Base-by-base conservation (phyloP, 2,113 vertebrate genomes). In the Erythrocercus mccallii region DNA sequence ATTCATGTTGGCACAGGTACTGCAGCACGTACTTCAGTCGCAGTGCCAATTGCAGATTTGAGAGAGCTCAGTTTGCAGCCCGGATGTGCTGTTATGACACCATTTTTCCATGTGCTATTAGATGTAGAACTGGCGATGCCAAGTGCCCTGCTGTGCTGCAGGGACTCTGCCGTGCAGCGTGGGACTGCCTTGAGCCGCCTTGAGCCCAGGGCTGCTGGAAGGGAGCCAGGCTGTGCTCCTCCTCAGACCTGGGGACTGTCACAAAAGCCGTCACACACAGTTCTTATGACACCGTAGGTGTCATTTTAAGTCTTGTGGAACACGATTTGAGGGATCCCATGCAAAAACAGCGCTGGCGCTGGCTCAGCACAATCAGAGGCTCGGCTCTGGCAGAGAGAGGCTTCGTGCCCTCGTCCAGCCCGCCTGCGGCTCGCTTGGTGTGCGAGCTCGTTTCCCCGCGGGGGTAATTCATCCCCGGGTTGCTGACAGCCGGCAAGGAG, bases 221-320 rank as follows among this genome's bases (percentile, higher is more conserved):
- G 35, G 31, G n/a, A 40, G 5, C 4, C 51, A 5, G 53, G 16
- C 56, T 35, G 31, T 4, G 50, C 76, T 54, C 56, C 5, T 56
- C 47, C 61, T 53, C 64, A 42, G 0, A 7, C 15, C 18, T 2
- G 47, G 48, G 20, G 3, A 24, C 38, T 0, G 1, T 16, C 68
- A 42, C 65, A 33, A 47, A 60, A 54, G 40, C n/a, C 28, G 31
- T 7, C 54, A 14, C 51, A 11, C 22, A 5, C 12, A 2, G 2
- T 9, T 64, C 38, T 27, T 15, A 24, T 20, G 16, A 10, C 33
- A 8, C 0, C 12, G 19, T 8, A 37, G 37, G 53, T 44, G 22
- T 68, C 28, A 2, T 23, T 69, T 54, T 22, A 44, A 51, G 28
- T 16, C 62, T 44, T 4, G 17, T 9, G 57, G 30, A 48, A 23